Percentiles rank a stretch among this genome's conserved stretches.
These are phyloP conservation scores for Falco cherrug DNA, from an alignment of 2,797 vertebrate genomes.

Conservation along the genomic window DNA sequence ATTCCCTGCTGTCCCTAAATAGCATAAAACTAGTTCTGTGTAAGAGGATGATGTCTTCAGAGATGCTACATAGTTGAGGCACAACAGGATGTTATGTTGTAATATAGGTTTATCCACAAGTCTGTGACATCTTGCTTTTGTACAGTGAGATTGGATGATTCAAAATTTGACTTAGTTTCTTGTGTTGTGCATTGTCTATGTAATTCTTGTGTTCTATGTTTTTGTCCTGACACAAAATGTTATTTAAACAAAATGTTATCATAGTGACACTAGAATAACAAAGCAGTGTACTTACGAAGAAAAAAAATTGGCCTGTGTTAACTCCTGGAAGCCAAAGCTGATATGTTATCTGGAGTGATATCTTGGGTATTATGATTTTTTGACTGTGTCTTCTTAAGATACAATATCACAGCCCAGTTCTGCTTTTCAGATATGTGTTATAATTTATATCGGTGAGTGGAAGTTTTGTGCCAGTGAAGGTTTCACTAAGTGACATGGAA, in stretches of 20 bases:
- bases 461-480: background rate
- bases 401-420: background rate
- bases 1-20: background rate
- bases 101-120: background rate
- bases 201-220: background rate
- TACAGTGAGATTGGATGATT: background rate
- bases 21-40: background rate
- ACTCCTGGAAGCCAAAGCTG: no score
- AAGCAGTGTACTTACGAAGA: background rate
- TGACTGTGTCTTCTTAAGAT: background rate
- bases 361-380: background rate
- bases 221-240: background rate
- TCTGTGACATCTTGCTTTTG: slow-evolving; percentile 9
- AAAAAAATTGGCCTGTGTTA: background rate
- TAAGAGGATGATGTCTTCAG: background rate
- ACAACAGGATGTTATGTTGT: background rate
- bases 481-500: background rate
- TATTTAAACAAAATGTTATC: slow-evolving; percentile 8
- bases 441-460: background rate
- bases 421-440: background rate
- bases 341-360: background rate
- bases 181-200: background rate
- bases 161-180: background rate
- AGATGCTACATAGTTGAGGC: background rate
- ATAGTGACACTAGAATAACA: background rate